Conservation (phyloP, 2,888 invertebrate genomes). For the Megamerina dolium region DNA sequence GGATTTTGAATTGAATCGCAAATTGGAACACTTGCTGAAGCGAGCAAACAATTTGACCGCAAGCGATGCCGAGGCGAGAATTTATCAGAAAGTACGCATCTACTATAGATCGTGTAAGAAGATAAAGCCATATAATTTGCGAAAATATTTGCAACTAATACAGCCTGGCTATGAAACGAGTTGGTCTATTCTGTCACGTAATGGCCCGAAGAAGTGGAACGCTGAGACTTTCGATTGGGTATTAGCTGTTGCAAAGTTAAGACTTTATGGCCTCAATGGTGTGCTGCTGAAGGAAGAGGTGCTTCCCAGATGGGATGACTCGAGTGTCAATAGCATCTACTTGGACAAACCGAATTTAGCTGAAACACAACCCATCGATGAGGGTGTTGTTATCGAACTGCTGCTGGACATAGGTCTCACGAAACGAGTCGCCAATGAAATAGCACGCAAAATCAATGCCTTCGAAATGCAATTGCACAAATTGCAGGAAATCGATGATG, state of each 20-base stretch:
- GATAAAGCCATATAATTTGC: constrained; percentile 38
- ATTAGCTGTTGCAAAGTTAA: constrained; percentile 34
- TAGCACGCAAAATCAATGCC: constrained; percentile 33
- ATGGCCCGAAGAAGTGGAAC: constrained; percentile 32
- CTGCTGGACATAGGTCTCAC: constrained; percentile 38
- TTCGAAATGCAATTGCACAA: constrained; percentile 38
- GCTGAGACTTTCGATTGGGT: constrained; percentile 36
- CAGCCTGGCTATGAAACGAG: constrained; percentile 27
- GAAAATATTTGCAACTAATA: constrained; percentile 35
- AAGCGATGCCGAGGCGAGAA: not conserved
- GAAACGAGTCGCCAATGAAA: constrained; percentile 34
- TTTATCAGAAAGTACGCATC: constrained; percentile 29
- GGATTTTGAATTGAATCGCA: constrained; percentile 36
- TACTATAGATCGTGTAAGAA: constrained; percentile 43
- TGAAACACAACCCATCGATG: constrained; percentile 34
- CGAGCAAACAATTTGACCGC: constrained; percentile 16
- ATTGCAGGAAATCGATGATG: constrained; percentile 34
- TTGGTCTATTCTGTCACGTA: constrained; percentile 27
- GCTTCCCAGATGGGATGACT: constrained; percentile 43
- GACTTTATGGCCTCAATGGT: constrained; percentile 37
- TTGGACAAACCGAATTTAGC: constrained; percentile 37
- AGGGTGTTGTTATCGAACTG: constrained; percentile 36
- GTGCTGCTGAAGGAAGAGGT: constrained; percentile 40
- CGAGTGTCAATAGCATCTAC: constrained; percentile 35
- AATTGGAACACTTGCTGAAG: constrained; percentile 32